Evolutionary conservation across 2,888 invertebrate genomes (phyloP), one percentile per base, ranked within the genome.

Genomic region (Lobophora halterata): DNA sequence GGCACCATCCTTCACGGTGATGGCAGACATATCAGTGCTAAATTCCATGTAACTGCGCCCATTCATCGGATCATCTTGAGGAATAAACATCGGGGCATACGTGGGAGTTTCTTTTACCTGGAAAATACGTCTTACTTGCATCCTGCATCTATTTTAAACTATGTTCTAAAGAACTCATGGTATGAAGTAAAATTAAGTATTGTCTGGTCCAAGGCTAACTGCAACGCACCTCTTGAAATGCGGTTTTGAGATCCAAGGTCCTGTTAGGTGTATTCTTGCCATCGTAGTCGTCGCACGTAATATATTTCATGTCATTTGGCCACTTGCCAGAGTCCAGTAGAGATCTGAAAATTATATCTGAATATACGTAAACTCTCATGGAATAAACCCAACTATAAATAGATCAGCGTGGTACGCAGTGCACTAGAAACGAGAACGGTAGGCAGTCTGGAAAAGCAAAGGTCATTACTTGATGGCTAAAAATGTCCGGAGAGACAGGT

Each of bases 251-350:
- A 78, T 95, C 91, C 61, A 95, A 86, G 65, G 89, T 89, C 52
- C 95, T 89, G 51, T 88, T 89, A n/a, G 94, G 93, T 16, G 92
- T 92, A 77, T 92, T 93, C 59, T 91, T 91, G 19, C 93, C 94
- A 69, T 93, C 92, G 71, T 92, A 95, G 37, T 93, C 93, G 68
- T 95, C 93, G 68, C 95, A 96, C 20, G 91, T 91, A 49, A 93
- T 90, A 73, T 93, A 94, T 62, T 88, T 88, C 79, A 93, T 92
- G 64, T 92, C 90, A 60, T 88, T 89, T 61, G 92, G 92, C 93
- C 94, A 95, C 49, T 91, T 91, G 45, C 91, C 91, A 79, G 91
- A 91, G 69, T 90, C 88, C 68, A 93, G 81, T 80, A 93, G 89
- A 71, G 92, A 91, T 76, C 93, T 93, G 72, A 67, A 86, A 86